Percentiles rank a stretch among this genome's conserved stretches.
Evolutionary conservation across 2,797 vertebrate species (phyloP).

Genomic region (Xiphophorus birchmanni): DNA sequence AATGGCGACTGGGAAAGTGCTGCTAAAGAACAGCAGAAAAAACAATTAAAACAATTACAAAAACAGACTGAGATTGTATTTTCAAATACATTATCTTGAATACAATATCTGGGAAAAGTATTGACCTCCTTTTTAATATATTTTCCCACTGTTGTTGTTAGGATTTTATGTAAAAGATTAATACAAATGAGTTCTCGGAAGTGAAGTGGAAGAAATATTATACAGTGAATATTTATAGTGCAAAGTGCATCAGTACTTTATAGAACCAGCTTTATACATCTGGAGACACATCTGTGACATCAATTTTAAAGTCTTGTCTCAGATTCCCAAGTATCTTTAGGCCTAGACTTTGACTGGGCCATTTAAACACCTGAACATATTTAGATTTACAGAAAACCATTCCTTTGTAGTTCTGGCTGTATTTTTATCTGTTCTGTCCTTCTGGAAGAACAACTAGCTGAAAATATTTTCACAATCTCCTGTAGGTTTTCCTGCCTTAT

Average conservation of each 20-base stretch:
- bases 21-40: conserved; percentile 1
- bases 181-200: neutral
- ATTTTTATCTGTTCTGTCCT: neutral
- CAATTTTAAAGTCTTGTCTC: neutral
- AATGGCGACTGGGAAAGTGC: neutral
- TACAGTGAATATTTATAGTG: neutral
- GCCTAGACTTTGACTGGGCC: neutral
- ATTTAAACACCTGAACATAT: neutral
- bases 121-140: neutral
- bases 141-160: neutral
- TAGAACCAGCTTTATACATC: no score
- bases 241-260: neutral
- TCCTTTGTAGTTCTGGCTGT: neutral
- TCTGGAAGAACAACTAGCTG: neutral
- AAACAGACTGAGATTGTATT: neutral
- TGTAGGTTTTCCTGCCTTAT: neutral
- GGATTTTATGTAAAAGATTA: neutral
- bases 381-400: neutral
- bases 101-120: neutral
- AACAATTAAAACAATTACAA: conserved; percentile 5
- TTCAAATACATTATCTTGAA: conserved; percentile 4
- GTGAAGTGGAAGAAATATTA: neutral
- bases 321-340: neutral
- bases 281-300: neutral
- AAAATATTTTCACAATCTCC: neutral